Base-by-base conservation (phyloP, 1,140 invertebrate genomes). In the Neodiprion lecontei region DNA sequence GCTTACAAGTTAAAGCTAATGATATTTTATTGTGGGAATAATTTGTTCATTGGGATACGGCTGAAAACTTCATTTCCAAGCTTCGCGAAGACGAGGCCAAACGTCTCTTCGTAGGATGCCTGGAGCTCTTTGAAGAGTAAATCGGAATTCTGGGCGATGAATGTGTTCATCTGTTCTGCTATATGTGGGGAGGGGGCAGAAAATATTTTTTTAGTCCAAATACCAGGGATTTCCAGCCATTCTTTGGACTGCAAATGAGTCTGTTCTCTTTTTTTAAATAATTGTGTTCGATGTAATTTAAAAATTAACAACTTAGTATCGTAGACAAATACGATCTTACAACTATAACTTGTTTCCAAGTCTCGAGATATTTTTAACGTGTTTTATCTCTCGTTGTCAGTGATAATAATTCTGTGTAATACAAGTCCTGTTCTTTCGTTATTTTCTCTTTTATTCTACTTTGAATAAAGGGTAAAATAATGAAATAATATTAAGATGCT, bases 111-210 rank as follows among this genome's bases (percentile, higher is more conserved):
- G 75, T 92, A 92, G 0, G 92, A 88, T 9, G 87, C 85, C 77
- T 92, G 91, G 48, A 93, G 80, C 80, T 93, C 92, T 72, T 91
- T 91, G 78, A 92, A 93, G 0, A 93, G 88, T 1, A 91, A 83
- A 21, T 92, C 90, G 70, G 92, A 91, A 79, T 94, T 93, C 14
- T 92, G 90, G 76, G 93, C 93, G 1, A 94, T 83, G 80, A 94
- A 93, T 12, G 86, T 87, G 66, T 89, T 88, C 75, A 88, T 86
- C 77, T 86, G 80, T 40, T 84, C 77, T 48, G 85, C 88, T 89
- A 69, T 2, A 79, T 40, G 28, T 2, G 28, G 28, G 28, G 28
- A 40, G 28, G 28, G 5, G 28, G 5, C 5, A 40, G 28, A 40
- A 40, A 40, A 40, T 74, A 72, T 48, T 49, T 70, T 75, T 77